phyloP scores from a whole-genome alignment of 1,140 invertebrate genomes.

The Drosophila yakuba region DNA sequence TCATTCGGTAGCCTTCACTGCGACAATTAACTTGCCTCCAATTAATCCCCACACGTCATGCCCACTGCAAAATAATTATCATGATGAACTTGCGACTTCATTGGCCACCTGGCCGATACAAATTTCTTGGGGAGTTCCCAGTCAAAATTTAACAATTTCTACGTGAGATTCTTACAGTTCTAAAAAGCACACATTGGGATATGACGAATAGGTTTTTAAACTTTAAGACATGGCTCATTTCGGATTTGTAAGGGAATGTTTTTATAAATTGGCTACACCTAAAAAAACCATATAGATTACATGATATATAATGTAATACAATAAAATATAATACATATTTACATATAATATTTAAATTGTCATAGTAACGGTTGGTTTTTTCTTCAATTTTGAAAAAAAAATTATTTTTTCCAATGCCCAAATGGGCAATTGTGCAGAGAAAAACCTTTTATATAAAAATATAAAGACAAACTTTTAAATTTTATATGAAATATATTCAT shows the following conservation, averaged over 20 bases:
- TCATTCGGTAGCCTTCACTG: slow-evolving; percentile 27
- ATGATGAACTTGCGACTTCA: slow-evolving; percentile 7
- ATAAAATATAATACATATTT: too few species aligned
- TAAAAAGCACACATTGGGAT: neutral
- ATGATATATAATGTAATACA: too few species aligned
- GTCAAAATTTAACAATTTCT: neutral
- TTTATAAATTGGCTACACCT: too few species aligned
- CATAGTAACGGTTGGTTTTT: too few species aligned
- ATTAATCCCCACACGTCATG: slow-evolving; percentile 5
- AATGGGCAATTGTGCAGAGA: too few species aligned
- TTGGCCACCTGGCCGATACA: slow-evolving; percentile 11
- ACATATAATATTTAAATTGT: too few species aligned
- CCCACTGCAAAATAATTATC: slow-evolving; percentile 8
- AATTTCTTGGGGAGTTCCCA: slow-evolving; percentile 11
- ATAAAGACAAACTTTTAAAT: too few species aligned
- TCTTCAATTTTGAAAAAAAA: too few species aligned
- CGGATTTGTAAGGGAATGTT: neutral
- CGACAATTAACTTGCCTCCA: slow-evolving; percentile 37
- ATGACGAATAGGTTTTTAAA: slow-evolving; percentile 1
- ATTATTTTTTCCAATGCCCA: too few species aligned
- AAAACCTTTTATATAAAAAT: too few species aligned
- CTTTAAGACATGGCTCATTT: neutral
- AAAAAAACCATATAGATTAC: too few species aligned
- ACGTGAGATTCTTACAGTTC: slow-evolving; percentile 5
- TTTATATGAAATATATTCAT: too few species aligned